These are phyloP conservation scores for Paragorgia papillata DNA, from an alignment of 92 coral and sea anemone genomes.

Conservation along the genomic window DNA sequence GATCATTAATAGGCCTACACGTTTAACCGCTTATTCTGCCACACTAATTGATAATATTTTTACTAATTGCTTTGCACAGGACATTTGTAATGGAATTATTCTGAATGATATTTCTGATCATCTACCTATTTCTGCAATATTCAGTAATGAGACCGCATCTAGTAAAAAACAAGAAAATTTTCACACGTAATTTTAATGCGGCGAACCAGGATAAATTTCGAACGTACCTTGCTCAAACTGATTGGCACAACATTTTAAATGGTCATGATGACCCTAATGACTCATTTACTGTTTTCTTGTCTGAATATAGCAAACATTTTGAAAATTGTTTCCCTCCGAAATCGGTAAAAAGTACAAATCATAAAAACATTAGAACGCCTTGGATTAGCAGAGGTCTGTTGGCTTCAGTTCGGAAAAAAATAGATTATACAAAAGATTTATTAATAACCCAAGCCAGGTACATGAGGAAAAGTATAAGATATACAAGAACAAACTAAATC, in stretches of 20 bases:
- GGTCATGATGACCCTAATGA: slow-evolving; percentile 9
- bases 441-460: slow-evolving; percentile 22
- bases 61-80: slow-evolving; percentile 24
- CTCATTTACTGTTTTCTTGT: slow-evolving; percentile 15
- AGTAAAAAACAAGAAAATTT: slow-evolving; percentile 8
- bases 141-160: not conserved
- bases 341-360: not conserved
- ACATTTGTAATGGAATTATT: slow-evolving; percentile 23
- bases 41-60: slow-evolving; percentile 63
- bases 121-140: slow-evolving; percentile 46
- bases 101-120: slow-evolving; percentile 59
- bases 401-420: slow-evolving; percentile 54
- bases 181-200: slow-evolving; percentile 19
- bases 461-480: too few relatives aligned
- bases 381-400: slow-evolving; percentile 60
- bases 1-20: slow-evolving; percentile 54
- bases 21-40: slow-evolving; percentile 60
- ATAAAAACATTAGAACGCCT: slow-evolving; percentile 24
- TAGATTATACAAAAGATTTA: slow-evolving; percentile 50
- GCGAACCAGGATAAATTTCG: slow-evolving; percentile 27
- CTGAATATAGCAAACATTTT: slow-evolving; percentile 32
- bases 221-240: slow-evolving; percentile 17
- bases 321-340: slow-evolving; percentile 43
- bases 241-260: slow-evolving; percentile 22
- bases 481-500: slow-evolving; percentile 56